Evolutionary conservation across 2,113 vertebrate genomes (phyloP).

Genomic region (Ochotona curzoniae): DNA sequence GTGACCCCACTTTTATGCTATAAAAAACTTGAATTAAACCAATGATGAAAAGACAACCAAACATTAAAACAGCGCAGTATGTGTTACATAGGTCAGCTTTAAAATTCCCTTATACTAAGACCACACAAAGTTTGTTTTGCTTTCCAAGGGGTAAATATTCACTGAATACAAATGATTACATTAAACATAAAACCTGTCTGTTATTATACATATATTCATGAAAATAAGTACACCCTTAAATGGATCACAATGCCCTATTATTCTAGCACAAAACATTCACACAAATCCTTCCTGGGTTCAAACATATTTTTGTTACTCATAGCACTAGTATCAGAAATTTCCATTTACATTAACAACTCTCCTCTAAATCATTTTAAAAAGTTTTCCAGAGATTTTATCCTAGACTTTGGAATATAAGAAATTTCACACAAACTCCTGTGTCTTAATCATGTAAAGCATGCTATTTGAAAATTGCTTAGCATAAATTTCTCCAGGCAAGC

Average conservation of each 20-base stretch:
- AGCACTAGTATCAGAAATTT: conserved; percentile 55
- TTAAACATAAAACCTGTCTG: conserved; percentile 57
- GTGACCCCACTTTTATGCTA: conserved; percentile 39
- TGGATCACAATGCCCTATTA: conserved; percentile 51
- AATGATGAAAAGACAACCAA: conserved; percentile 41
- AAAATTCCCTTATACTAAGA: conserved; percentile 58
- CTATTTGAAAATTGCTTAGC: conserved; percentile 41
- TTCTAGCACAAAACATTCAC: conserved; percentile 59
- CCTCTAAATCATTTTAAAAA: conserved; percentile 53
- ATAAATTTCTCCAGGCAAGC: conserved; percentile 10
- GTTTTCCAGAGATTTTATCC: conserved; percentile 32
- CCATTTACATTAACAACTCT: conserved; percentile 58
- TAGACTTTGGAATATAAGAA: conserved; percentile 51
- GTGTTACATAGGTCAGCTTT: background rate
- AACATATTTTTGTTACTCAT: conserved; percentile 60
- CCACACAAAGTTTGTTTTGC: conserved; percentile 59
- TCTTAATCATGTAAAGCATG: conserved; percentile 42
- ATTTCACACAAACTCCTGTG: conserved; percentile 29
- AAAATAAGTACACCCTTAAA: conserved; percentile 60
- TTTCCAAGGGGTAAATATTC: conserved; percentile 25
- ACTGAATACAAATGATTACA: conserved; percentile 63
- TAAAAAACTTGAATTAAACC: conserved; percentile 55
- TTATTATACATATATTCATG: conserved; percentile 56
- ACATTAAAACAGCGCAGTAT: conserved; percentile 41
- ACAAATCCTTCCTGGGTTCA: conserved; percentile 55